Evolutionary conservation across 2,888 invertebrate species (phyloP).

Genomic region (Hyalella azteca): DNA sequence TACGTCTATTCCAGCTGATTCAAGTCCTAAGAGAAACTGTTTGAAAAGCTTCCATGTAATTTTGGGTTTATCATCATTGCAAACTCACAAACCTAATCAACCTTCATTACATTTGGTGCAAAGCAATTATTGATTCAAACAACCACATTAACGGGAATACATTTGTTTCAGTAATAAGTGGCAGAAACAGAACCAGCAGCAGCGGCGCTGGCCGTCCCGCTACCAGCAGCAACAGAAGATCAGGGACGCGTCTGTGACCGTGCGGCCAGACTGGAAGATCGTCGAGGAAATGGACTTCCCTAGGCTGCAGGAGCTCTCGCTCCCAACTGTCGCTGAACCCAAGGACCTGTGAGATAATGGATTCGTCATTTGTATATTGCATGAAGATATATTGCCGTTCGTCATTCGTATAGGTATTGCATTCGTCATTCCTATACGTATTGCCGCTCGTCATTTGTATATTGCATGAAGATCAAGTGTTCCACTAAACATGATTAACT

Average conservation of each 20-base stretch:
- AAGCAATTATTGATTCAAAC: too few species aligned
- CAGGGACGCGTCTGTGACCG: slow-evolving; percentile 94
- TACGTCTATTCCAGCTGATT: too few species aligned
- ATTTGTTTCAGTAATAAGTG: slow-evolving; percentile 51
- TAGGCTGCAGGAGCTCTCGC: slow-evolving; percentile 85
- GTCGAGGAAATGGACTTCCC: slow-evolving; percentile 99
- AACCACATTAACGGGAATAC: not conserved
- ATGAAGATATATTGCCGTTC: too few species aligned
- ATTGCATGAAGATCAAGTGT: not conserved
- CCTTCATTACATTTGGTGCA: too few species aligned
- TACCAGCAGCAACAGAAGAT: slow-evolving; percentile 80
- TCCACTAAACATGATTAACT: too few species aligned
- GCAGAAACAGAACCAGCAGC: slow-evolving; percentile 68
- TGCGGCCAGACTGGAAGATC: slow-evolving; percentile 93
- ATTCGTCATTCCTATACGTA: too few species aligned
- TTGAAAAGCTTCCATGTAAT: too few species aligned
- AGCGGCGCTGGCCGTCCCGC: slow-evolving; percentile 67
- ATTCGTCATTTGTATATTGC: too few species aligned
- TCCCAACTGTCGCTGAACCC: slow-evolving; percentile 86
- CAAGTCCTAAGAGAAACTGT: too few species aligned
- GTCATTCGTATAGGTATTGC: too few species aligned
- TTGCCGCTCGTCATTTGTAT: not conserved
- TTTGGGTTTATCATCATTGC: too few species aligned
- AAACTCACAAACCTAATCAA: too few species aligned
- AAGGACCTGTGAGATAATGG: slow-evolving; percentile 69